Evolutionary conservation across 2,113 vertebrate genomes (phyloP), one percentile per base, ranked within the genome.

Genomic region (Benitochromis conjunctus): DNA sequence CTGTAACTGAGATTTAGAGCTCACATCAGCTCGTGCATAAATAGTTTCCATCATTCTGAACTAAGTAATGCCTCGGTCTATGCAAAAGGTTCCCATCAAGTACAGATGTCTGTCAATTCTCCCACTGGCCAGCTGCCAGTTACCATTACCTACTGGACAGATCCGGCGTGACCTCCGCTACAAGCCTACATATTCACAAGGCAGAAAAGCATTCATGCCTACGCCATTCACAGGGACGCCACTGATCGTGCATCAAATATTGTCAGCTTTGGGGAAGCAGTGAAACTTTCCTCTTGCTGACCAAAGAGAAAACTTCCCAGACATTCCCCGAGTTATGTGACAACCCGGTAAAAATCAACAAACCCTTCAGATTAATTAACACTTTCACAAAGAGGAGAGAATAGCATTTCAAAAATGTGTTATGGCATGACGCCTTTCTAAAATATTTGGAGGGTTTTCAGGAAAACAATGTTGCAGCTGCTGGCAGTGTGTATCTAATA

Each of bases 211-310:
- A 64, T 91, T 90, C 58, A 83, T 81, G 81, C 11, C 19, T n/a
- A 12, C 7, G 1, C 13, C 4, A 5, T 58, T 91, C 57, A 51
- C 74, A 76, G 77, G 9, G 12, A 60, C 29, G 71, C 60, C 80
- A 57, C 74, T 71, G 24, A 48, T 91, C 81, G 87, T 80, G 82
- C 78, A 90, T 86, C 41, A 51, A 31, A 76, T 19, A 6, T 11
- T 69, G 83, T 78, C 82, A 80, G 9, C 82, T 3, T 29, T 34
- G 1, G 51, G 19, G 78, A 79, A 86, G 5, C 34, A 57, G 31
- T 21, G 76, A 88, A 88, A 86, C 85, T 82, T 88, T 86, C 48
- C 53, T 89, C 56, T 24, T 81, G 87, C 83, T 91, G 91, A 88
- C 89, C 69, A 38, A 84, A 88, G 55, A 85, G 62, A 87, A 88